Base-by-base conservation (phyloP, 2,888 invertebrate genomes). In the Drosophila conformis region DNA sequence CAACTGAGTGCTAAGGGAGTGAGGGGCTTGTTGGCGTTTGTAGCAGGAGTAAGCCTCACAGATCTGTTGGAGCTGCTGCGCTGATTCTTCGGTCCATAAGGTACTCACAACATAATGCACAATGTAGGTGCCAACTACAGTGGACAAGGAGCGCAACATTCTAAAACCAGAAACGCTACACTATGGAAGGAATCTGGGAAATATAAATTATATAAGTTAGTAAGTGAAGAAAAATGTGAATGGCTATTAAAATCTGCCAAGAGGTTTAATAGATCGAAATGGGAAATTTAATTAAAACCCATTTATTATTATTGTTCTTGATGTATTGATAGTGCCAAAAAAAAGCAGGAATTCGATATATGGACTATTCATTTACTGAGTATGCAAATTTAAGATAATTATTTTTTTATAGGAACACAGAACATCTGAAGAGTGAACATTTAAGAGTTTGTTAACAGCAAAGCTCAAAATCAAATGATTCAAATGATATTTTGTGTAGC, bases 51-150 rank as follows among this genome's bases (percentile, higher is more conserved):
- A 38, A 21, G 57, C 18, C 56, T 46, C 13, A n/a, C 27, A 35
- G 59, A 59, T 21, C 51, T 36, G 51, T 31, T 49, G 51, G 42
- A 49, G 57, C 59, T 54, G 36, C 25, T 36, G 54, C 36, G 36
- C 36, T 27, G 54, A 27, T 13, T 54, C 35, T 21, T 4, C 31
- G 27, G 38, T 8, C 58, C 73, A 18, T n/a, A 57, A 53, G 33
- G 54, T n/a, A 67, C 63, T 21, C 66, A 33, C 48, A 61, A 51
- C n/a, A 38, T 49, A 58, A 54, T 61, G 40, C 69, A 75, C 65
- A 69, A 77, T 76, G 70, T 76, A 75, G 76, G 70, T 77, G 80
- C 42, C 46, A 75, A 56, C 59, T 65, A 75, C 76, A 49, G 33
- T 29, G 21, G 27, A 69, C 64, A 56, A 48, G 63, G 73, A 67